These are phyloP conservation scores for Cremastobaeus sp. DNA, from an alignment of 2,888 invertebrate genomes.

Conservation along the genomic window DNA sequence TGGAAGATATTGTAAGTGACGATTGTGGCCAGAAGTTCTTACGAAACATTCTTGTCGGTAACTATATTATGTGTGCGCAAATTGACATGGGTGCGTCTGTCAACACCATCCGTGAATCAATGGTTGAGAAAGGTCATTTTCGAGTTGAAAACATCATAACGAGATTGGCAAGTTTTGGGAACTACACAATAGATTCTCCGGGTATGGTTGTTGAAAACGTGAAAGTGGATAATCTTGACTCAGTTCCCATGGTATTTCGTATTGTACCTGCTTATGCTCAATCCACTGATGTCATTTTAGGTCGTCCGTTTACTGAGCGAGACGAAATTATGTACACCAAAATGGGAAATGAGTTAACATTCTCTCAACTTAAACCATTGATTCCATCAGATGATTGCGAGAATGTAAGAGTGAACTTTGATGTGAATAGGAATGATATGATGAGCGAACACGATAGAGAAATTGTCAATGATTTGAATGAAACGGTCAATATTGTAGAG, in stretches of 20 bases:
- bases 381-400: no score
- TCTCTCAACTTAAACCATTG: not conserved
- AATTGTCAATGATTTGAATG: no score
- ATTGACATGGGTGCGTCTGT: constrained; percentile 31
- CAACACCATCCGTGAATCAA: constrained; percentile 1
- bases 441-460: not conserved
- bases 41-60: no score
- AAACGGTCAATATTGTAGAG: no score
- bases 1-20: no score
- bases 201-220: not conserved
- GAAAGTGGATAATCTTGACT: not conserved
- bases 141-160: not conserved
- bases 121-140: not conserved
- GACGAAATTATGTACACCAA: not conserved
- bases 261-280: constrained; percentile 4
- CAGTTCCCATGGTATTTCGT: not conserved
- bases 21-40: no score
- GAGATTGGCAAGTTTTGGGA: not conserved
- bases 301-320: not conserved
- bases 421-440: not conserved
- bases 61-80: no score
- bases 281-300: not conserved
- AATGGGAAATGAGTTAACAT: not conserved
- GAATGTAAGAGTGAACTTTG: no score
- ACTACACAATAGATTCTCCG: not conserved